These are phyloP conservation scores for Nemoura dubitans DNA, from an alignment of 2,888 invertebrate species.

Conservation along the genomic window DNA sequence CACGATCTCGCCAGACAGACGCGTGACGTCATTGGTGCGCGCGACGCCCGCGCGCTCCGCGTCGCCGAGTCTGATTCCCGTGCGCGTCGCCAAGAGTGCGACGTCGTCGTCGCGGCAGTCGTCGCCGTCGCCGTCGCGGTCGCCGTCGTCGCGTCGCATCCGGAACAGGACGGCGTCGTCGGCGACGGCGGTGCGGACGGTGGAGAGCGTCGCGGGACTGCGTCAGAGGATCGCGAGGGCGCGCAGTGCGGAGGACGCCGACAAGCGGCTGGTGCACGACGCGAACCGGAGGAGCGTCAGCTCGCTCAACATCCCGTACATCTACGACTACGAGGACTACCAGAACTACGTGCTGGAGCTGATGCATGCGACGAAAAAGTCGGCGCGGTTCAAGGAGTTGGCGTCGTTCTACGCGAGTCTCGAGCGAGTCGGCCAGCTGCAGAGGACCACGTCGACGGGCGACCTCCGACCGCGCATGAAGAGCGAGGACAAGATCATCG, in stretches of 20 bases:
- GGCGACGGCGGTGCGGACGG: conserved; percentile 59
- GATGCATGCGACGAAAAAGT: conserved; percentile 71
- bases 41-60: background rate
- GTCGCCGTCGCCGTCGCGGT: conserved; percentile 59
- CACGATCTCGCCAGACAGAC: background rate
- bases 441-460: conserved; percentile 75
- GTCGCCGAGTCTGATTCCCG: conserved; percentile 10
- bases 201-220: conserved; percentile 58
- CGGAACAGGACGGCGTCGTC: conserved; percentile 64
- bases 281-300: conserved; percentile 68
- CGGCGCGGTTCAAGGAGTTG: conserved; percentile 83
- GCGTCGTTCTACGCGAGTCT: conserved; percentile 86
- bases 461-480: conserved; percentile 76
- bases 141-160: conserved; percentile 74
- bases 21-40: background rate
- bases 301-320: conserved; percentile 58
- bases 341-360: conserved; percentile 74
- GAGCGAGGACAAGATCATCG: conserved; percentile 83
- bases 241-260: conserved; percentile 71
- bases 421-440: conserved; percentile 84
- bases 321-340: conserved; percentile 68
- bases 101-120: conserved; percentile 17
- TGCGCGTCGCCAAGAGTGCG: background rate
- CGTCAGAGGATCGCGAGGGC: conserved; percentile 60
- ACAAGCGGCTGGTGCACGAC: conserved; percentile 63